Base-by-base conservation (phyloP, 1,140 invertebrate species). In the Ruditapes philippinarum region DNA sequence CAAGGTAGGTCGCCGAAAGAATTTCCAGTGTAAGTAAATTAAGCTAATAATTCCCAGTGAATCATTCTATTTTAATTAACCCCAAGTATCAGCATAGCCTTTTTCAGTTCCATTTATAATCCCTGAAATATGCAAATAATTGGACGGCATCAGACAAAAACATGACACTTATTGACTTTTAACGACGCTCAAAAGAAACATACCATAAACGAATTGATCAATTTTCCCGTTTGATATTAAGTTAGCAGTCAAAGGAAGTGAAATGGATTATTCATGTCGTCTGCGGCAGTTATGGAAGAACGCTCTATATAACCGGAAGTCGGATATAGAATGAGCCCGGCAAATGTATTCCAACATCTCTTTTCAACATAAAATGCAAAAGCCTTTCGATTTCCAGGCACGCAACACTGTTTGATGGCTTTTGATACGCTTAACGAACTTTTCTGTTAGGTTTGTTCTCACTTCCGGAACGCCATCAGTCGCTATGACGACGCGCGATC, bases 211-310 rank as follows among this genome's bases (percentile, higher is more conserved):
- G 62, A 88, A 88, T 88, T 80, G 86, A 88, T 88, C 86, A 88
- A 88, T 88, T 81, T 81, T 81, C 68, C 45, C 76, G 76, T 80
- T 78, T 74, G 86, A 81, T 88, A 88, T 88, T 65, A 88, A 88
- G 86, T 80, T 88, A 80, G 60, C 86, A 54, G 74, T 88, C 86
- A 88, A 88, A 88, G 78, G 86, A 68, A 88, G 78, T 73, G 74
- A 88, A 88, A 88, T 88, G 86, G 86, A 88, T 68, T 88, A 88
- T 88, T 88, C 86, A 88, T 88, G 86, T 88, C 62, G 76, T 88
- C 76, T 70, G 86, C 76, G 42, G 42, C 49, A 57, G 86, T 88
- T 80, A 88, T 88, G 78, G 76, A 70, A 81, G 51, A 81, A 38
- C 78, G 57, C 60, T 88, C 86, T 57, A 57, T 54, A 49, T n/a